A percentile compares a stretch with the other conserved stretches of the same genome.
These are phyloP conservation scores for human DNA, from an alignment of 2,113 vertebrate genomes.

Conservation along the genomic window DNA sequence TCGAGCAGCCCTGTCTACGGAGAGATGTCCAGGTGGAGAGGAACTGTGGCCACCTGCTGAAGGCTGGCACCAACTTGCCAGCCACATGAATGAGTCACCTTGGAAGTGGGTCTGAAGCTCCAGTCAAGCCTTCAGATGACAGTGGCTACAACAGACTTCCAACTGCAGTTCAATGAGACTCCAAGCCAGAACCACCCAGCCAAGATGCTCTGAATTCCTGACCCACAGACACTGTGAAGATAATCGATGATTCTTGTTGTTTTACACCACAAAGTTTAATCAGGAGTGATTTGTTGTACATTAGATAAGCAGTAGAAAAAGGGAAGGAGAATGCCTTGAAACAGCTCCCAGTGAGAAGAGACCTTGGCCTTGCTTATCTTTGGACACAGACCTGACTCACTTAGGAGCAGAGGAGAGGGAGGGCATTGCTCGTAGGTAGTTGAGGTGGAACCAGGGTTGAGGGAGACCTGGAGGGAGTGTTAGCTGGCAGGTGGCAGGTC, in stretches of 20 bases:
- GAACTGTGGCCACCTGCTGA: neutral
- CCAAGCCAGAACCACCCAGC: neutral
- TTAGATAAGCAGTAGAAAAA: neutral
- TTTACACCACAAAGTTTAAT: neutral
- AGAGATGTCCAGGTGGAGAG: neutral
- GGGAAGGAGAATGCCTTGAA: neutral
- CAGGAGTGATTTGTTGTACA: neutral
- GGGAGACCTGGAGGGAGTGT: too few species aligned
- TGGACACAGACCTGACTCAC: neutral
- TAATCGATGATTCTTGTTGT: neutral
- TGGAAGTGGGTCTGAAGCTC: neutral
- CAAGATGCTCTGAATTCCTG: neutral
- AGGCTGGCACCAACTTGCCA: neutral
- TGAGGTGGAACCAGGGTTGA: too few species aligned
- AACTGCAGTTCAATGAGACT: neutral
- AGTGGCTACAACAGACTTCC: neutral
- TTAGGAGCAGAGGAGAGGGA: neutral
- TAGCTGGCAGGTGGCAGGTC: neutral
- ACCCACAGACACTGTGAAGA: neutral
- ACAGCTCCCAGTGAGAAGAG: neutral
- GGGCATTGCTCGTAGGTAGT: neutral
- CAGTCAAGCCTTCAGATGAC: neutral
- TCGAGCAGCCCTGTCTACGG: neutral
- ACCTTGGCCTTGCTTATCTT: neutral
- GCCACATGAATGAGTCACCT: neutral